Conservation (phyloP, 2,113 vertebrate genomes). For the Prionailurus bengalensis region DNA sequence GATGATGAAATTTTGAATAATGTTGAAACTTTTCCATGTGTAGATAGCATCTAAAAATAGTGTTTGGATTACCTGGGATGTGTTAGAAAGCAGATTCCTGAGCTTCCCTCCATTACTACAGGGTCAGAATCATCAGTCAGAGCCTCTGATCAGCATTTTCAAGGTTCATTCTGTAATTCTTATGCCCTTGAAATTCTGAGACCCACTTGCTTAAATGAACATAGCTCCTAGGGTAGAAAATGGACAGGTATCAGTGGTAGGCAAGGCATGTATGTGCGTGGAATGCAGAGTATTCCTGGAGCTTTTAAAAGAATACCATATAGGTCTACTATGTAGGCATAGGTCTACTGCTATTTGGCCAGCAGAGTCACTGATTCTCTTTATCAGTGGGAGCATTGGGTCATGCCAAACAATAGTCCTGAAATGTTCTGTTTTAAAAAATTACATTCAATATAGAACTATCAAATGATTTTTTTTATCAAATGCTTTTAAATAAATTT, state of each 20-base stretch:
- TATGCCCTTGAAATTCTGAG: neutral
- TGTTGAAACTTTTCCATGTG: neutral
- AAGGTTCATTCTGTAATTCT: neutral
- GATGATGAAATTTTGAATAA: neutral
- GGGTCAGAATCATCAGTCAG: neutral
- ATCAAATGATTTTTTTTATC: neutral
- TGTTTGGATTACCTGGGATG: neutral
- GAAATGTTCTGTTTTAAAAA: neutral
- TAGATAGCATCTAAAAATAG: neutral
- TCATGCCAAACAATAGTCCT: neutral
- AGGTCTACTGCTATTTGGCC: neutral
- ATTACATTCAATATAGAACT: neutral
- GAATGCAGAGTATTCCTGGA: neutral
- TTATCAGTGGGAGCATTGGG: neutral
- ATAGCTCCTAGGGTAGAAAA: neutral
- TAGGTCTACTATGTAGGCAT: too few species aligned
- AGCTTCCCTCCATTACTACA: neutral
- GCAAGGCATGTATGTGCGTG: neutral
- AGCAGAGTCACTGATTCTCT: neutral
- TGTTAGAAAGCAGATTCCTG: neutral
- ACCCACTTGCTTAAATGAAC: neutral
- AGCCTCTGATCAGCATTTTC: neutral
- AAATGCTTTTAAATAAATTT: constrained; percentile 5
- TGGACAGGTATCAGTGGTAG: neutral
- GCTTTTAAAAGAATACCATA: neutral